Evolutionary conservation across 2,797 vertebrate genomes (phyloP).

Genomic region (Danio choprae): DNA sequence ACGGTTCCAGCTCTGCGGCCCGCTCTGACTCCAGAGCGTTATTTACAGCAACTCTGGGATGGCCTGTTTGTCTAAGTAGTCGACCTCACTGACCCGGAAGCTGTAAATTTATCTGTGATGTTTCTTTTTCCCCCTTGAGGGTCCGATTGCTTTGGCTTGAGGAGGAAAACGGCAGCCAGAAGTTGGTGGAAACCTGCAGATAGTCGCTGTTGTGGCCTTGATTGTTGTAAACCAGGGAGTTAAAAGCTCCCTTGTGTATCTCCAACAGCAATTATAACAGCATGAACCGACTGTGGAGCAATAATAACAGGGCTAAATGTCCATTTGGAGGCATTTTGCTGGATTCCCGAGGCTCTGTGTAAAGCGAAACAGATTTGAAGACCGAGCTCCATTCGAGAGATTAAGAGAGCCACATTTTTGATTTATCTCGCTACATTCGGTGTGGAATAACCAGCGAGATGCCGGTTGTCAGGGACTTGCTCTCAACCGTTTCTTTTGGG

Average conservation of each 20-base stretch:
- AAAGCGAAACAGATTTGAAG: constrained; percentile 27
- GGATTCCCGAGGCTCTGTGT: neutral
- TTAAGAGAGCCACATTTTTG: constrained; percentile 54
- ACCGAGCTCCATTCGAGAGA: neutral
- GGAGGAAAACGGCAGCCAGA: constrained; percentile 16
- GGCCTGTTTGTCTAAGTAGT: constrained; percentile 75
- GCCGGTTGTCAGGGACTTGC: constrained; percentile 74
- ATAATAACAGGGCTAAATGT: constrained; percentile 23
- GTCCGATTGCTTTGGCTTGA: constrained; percentile 59
- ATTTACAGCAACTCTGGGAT: constrained; percentile 77
- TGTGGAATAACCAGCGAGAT: constrained; percentile 70
- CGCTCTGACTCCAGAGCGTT: constrained; percentile 61
- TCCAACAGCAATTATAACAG: constrained; percentile 10
- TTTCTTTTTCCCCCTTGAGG: constrained; percentile 67
- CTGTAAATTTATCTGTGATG: constrained; percentile 74
- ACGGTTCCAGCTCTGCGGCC: constrained; percentile 52
- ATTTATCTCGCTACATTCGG: constrained; percentile 69
- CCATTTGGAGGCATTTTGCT: constrained; percentile 34
- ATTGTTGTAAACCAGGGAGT: constrained; percentile 20
- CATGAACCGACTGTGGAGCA: neutral
- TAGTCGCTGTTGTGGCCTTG: constrained; percentile 1
- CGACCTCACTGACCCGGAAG: constrained; percentile 72
- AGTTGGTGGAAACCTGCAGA: constrained; percentile 15
- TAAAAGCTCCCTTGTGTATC: constrained; percentile 31
- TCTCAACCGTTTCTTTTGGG: constrained; percentile 74